Conservation (phyloP, 1,140 invertebrate species). For the Drosophila tristis region DNA sequence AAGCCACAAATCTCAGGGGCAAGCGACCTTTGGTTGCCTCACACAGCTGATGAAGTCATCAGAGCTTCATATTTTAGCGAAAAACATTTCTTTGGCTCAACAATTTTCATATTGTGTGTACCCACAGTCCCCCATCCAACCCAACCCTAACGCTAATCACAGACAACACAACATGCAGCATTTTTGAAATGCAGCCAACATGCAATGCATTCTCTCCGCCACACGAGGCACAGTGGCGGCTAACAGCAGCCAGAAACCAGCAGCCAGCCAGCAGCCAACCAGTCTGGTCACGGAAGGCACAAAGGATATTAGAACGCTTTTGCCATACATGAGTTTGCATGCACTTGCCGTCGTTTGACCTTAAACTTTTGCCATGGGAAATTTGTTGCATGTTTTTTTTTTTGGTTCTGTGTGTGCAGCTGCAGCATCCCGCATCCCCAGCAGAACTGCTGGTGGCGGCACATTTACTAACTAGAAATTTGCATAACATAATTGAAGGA, state of each 20-base stretch:
- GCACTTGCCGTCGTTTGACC: slow-evolving; percentile 46
- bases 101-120: slow-evolving; percentile 35
- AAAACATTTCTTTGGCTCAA: slow-evolving; percentile 29
- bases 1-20: slow-evolving; percentile 11
- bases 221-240: not conserved
- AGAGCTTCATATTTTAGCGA: slow-evolving; percentile 23
- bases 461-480: slow-evolving; percentile 10
- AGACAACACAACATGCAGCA: slow-evolving; percentile 23
- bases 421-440: slow-evolving; percentile 4
- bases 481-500: slow-evolving; percentile 27
- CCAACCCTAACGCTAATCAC: slow-evolving; percentile 8
- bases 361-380: slow-evolving; percentile 57
- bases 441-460: not conserved
- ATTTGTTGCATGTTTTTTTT: slow-evolving; percentile 19
- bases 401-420: not conserved
- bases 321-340: slow-evolving; percentile 1
- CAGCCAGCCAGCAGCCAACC: slow-evolving; percentile 7
- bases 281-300: slow-evolving; percentile 20
- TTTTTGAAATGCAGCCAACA: slow-evolving; percentile 43
- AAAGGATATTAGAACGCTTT: slow-evolving; percentile 10
- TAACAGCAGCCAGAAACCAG: not conserved
- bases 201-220: slow-evolving; percentile 5
- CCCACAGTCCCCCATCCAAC: not conserved
- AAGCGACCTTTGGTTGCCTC: slow-evolving; percentile 34
- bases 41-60: slow-evolving; percentile 62